Percentiles rank a stretch among this genome's conserved stretches.
Conservation (phyloP, 2,797 vertebrate species). For the Cichlasoma orientale region DNA sequence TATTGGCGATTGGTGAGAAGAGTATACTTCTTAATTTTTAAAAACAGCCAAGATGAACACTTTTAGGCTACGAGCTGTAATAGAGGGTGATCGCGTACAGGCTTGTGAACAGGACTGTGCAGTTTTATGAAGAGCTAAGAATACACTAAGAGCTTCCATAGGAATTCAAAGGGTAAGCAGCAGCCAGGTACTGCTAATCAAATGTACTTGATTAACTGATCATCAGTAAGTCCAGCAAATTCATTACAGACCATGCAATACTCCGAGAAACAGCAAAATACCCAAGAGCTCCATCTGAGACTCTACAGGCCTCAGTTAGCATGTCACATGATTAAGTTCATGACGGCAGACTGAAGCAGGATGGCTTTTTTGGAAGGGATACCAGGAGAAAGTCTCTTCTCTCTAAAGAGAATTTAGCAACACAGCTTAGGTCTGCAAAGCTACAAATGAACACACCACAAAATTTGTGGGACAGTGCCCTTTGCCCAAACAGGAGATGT, state of each 20-base stretch:
- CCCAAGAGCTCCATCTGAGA: not conserved
- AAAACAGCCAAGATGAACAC: too few species aligned
- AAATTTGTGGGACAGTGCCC: not conserved
- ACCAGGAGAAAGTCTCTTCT: not conserved
- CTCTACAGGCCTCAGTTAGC: not conserved
- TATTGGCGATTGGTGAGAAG: too few species aligned
- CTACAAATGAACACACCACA: not conserved
- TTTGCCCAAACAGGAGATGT: not conserved
- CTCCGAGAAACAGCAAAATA: not conserved
- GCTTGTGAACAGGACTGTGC: not conserved
- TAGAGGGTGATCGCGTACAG: not conserved
- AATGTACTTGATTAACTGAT: too few species aligned
- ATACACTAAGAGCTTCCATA: too few species aligned
- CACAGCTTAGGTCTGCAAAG: not conserved
- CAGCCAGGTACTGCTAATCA: too few species aligned
- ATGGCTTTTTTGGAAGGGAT: not conserved
- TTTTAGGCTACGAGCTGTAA: not conserved
- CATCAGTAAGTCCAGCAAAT: too few species aligned
- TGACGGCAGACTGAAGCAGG: not conserved
- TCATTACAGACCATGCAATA: too few species aligned
- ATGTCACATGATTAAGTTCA: not conserved
- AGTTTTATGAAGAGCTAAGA: too few species aligned
- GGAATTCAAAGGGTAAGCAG: too few species aligned
- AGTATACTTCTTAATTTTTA: too few species aligned
- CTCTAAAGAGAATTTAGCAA: too few species aligned